Conservation (phyloP, 2,797 vertebrate genomes). For the Anomalospiza imberbis region DNA sequence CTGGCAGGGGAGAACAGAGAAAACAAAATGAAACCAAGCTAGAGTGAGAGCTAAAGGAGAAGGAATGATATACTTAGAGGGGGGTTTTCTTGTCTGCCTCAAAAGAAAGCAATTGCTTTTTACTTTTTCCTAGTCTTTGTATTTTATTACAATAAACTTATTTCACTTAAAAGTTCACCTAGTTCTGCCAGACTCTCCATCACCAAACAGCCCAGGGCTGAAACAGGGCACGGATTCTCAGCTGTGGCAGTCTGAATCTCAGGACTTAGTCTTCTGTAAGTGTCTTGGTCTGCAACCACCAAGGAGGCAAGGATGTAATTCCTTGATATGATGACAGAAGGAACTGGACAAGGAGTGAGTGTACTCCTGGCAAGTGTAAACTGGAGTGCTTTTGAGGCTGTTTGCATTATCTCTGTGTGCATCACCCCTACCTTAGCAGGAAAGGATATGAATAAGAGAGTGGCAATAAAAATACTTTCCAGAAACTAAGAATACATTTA, state of each 20-base stretch:
- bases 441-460: background rate
- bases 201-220: background rate
- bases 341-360: background rate
- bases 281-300: background rate
- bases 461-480: background rate
- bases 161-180: background rate
- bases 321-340: background rate
- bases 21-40: conserved; percentile 3
- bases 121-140: background rate
- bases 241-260: background rate
- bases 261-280: background rate
- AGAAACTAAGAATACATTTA: background rate
- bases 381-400: background rate
- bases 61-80: background rate
- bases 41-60: background rate
- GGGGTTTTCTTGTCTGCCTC: background rate
- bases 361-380: background rate
- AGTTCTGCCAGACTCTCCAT: background rate
- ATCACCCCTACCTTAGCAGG: background rate
- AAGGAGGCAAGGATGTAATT: background rate
- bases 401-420: background rate
- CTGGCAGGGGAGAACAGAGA: background rate
- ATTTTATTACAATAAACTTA: background rate
- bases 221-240: background rate
- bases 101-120: background rate